Evolutionary conservation across 2,888 invertebrate genomes (phyloP), one percentile per base, ranked within the genome.

Genomic region (Peribatodes rhomboidaria): DNA sequence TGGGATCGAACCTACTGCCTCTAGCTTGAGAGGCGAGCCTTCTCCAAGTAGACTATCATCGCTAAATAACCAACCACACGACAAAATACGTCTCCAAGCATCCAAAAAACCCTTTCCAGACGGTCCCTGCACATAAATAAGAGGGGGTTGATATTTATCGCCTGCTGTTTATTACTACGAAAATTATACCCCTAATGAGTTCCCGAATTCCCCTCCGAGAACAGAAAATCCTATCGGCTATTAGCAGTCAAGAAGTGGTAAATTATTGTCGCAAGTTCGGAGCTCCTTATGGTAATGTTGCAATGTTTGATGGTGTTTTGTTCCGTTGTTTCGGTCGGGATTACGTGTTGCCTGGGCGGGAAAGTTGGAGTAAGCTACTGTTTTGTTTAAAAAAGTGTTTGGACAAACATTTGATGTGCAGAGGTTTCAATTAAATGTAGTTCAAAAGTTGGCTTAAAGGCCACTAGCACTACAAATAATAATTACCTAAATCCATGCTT

Each of bases 171-270:
- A 92, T 93, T 90, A 87, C 92, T 84, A 84, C 81, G 91, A 92
- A 90, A 93, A 92, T 93, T 92, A 92, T 92, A 85, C 90, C 86
- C 88, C 85, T 92, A 92, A 93, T 92, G 92, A 92, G 91, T 92
- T 91, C 88, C 87, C 89, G 87, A 90, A 90, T 83, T 84, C 86
- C 80, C 86, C 84, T 44, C 60, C 59, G 68, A 60, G 83, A 84
- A 85, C 86, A 87, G 90, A 90, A 92, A 91, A 92, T 91, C 92
- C 92, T 91, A 92, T 93, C 87, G 90, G 86, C 92, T 92, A 92
- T 92, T 92, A 93, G 86, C 88, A 88, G 90, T 87, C 88, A 85
- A 87, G 89, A 82, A 85, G 84, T 86, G 82, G 87, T 90, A 83
- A 91, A 84, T 86, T 91, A 91, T 90, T 74, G 85, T 82, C 75